Conservation (phyloP, 2,797 vertebrate genomes). For the Odontamblyopus lacepedii region DNA sequence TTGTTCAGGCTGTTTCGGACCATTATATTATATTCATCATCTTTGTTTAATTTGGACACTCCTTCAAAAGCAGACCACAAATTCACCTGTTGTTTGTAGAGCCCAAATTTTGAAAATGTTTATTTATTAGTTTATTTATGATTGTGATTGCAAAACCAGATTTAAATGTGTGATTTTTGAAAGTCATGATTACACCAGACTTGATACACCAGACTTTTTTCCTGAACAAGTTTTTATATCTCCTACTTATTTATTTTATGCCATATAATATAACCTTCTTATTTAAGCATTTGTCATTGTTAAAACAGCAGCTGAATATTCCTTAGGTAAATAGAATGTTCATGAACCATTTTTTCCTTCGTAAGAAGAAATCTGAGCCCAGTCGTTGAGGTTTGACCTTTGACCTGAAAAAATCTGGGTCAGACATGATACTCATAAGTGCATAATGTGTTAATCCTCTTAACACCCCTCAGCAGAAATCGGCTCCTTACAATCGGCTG, state of each 20-base stretch:
- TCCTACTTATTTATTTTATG: neutral
- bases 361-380: conserved; percentile 44
- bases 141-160: neutral
- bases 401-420: conserved; percentile 48
- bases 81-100: conserved; percentile 2
- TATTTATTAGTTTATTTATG: neutral
- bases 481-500: neutral
- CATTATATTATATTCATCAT: conserved; percentile 49
- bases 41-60: conserved; percentile 36
- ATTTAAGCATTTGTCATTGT: neutral
- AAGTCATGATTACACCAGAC: neutral
- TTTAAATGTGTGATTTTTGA: neutral
- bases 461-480: conserved; percentile 7
- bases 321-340: conserved; percentile 50
- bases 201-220: too few relatives aligned
- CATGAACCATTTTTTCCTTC: conserved; percentile 28
- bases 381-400: conserved; percentile 57
- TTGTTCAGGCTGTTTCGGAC: conserved; percentile 44
- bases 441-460: conserved; percentile 55
- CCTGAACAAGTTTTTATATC: neutral
- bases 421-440: conserved; percentile 43
- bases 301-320: neutral
- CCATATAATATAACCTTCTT: neutral
- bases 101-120: conserved; percentile 24
- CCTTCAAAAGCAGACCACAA: conserved; percentile 7